These are phyloP conservation scores for Gymnopithys bicolor DNA, from an alignment of 2,797 vertebrate species.

Conservation along the genomic window DNA sequence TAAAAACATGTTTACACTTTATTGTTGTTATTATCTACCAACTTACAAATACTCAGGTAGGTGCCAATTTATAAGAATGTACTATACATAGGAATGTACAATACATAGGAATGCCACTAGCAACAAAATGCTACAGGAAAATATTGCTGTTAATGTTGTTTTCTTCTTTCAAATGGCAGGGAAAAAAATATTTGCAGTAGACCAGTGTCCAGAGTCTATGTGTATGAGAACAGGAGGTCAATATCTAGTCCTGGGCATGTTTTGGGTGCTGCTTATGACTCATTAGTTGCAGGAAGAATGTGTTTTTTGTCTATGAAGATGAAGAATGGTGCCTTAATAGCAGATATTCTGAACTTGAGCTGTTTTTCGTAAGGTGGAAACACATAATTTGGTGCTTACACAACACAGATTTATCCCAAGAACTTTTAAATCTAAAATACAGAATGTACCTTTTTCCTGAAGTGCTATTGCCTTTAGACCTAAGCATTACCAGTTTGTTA, in stretches of 20 bases:
- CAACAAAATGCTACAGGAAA: not conserved
- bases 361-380: not conserved
- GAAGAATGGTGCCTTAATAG: not conserved
- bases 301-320: not conserved
- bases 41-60: not conserved
- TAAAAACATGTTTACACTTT: not conserved
- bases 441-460: not conserved
- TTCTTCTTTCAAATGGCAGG: not conserved
- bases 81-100: not conserved
- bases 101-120: too few relatives aligned
- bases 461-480: not conserved
- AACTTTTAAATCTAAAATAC: not conserved
- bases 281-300: not conserved
- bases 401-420: not conserved
- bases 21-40: not conserved
- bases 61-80: not conserved
- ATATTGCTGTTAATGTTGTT: not conserved
- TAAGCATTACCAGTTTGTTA: not conserved
- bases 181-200: not conserved
- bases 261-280: not conserved
- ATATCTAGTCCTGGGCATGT: not conserved
- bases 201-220: not conserved
- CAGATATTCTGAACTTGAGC: not conserved
- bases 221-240: not conserved
- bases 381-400: not conserved